These are phyloP conservation scores for Siniperca knerii DNA, from an alignment of 2,113 vertebrate species.

Conservation along the genomic window DNA sequence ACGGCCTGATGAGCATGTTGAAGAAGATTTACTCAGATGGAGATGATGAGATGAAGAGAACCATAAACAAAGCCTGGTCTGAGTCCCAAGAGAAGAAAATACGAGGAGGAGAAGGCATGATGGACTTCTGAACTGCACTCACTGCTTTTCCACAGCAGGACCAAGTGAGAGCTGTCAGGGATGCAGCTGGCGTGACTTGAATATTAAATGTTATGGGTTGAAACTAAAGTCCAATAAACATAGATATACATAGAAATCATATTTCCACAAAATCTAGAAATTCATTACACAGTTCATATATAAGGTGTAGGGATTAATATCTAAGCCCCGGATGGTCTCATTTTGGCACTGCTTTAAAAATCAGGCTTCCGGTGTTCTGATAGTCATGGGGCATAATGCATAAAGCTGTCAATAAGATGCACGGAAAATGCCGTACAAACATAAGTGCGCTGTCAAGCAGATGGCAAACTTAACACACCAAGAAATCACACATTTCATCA, in stretches of 20 bases:
- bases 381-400: not conserved
- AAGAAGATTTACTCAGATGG: conserved; percentile 98
- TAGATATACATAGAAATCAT: not conserved
- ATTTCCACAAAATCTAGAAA: conserved; percentile 6
- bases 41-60: conserved; percentile 98
- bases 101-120: conserved; percentile 82
- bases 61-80: conserved; percentile 98
- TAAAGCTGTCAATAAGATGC: not conserved
- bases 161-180: conserved; percentile 15
- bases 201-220: conserved; percentile 10
- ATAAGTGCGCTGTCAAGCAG: not conserved
- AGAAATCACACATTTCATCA: not conserved
- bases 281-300: not conserved
- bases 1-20: conserved; percentile 95
- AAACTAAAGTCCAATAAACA: conserved; percentile 3
- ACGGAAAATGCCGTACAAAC: not conserved
- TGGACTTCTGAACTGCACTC: conserved; percentile 86
- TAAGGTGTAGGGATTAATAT: not conserved
- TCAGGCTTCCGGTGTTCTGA: not conserved
- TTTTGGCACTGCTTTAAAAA: conserved; percentile 26
- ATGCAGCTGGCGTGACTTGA: conserved; percentile 30
- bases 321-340: not conserved
- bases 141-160: conserved; percentile 14
- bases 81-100: conserved; percentile 97
- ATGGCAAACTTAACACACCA: not conserved